A percentile compares a stretch with the other conserved stretches of the same genome.
phyloP scores from a whole-genome alignment of 2,888 invertebrate genomes.

The Steromphala cineraria region DNA sequence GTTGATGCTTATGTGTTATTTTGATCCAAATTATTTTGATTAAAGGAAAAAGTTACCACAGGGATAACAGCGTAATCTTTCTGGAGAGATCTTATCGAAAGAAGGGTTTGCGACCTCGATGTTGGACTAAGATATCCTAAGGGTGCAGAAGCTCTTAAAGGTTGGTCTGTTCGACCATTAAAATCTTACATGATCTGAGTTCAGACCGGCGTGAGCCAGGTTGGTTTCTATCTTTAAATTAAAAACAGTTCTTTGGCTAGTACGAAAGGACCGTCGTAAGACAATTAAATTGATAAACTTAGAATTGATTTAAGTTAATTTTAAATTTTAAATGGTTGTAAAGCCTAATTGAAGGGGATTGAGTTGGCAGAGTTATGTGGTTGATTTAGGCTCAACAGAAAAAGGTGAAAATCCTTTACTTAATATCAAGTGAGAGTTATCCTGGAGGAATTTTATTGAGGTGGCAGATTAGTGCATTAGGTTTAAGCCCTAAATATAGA shows the following conservation, averaged over 20 bases:
- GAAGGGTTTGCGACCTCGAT: slow-evolving; percentile 90
- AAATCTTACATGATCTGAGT: slow-evolving; percentile 92
- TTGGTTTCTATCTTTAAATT: slow-evolving; percentile 85
- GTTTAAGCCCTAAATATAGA: slow-evolving; percentile 45
- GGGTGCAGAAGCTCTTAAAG: slow-evolving; percentile 81
- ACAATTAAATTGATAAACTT: too few relatives aligned
- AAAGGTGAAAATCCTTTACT: slow-evolving; percentile 76
- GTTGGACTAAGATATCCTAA: slow-evolving; percentile 87
- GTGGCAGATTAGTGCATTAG: slow-evolving; percentile 48
- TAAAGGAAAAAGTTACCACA: slow-evolving; percentile 84
- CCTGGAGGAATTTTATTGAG: background rate
- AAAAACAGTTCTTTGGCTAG: slow-evolving; percentile 79
- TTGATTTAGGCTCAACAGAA: slow-evolving; percentile 84
- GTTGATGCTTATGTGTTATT: background rate
- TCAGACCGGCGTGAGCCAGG: slow-evolving; percentile 90
- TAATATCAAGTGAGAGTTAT: background rate
- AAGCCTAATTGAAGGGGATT: background rate
- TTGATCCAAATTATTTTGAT: slow-evolving; percentile 39
- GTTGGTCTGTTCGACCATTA: slow-evolving; percentile 83
- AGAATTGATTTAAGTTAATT: too few relatives aligned
- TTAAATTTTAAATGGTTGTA: background rate
- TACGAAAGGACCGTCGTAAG: slow-evolving; percentile 84
- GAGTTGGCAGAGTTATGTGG: slow-evolving; percentile 82
- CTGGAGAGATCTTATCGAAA: slow-evolving; percentile 85
- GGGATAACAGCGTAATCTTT: slow-evolving; percentile 90